Evolutionary conservation across 2,888 invertebrate species (phyloP).

Genomic region (Ditula angustiorana): DNA sequence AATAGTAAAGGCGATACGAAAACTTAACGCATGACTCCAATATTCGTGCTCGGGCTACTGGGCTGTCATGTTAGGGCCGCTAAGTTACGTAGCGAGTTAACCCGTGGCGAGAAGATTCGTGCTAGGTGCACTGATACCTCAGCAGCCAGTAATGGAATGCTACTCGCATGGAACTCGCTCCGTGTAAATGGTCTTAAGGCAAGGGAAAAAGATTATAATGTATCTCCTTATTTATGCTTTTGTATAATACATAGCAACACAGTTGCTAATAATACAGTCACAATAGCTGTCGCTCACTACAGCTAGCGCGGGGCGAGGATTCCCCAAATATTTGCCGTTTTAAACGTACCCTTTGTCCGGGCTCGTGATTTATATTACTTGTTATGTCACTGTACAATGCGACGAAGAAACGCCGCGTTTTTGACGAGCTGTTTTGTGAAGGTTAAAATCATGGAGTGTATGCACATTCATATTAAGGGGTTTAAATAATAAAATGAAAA

Average conservation of each 20-base stretch:
- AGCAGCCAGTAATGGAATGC: no score
- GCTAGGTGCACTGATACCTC: no score
- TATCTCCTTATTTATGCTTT: not conserved
- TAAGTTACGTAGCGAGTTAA: no score
- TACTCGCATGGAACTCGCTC: no score
- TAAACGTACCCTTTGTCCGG: slow-evolving; percentile 36
- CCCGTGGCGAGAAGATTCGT: no score
- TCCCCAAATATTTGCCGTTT: slow-evolving; percentile 38
- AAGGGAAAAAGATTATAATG: no score
- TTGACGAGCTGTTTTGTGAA: not conserved
- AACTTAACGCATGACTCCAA: no score
- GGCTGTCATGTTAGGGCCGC: no score
- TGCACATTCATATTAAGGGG: no score
- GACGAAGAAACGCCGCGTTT: slow-evolving; percentile 10
- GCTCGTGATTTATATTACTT: slow-evolving; percentile 40
- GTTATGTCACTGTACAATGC: slow-evolving; percentile 23
- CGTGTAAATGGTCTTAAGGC: no score
- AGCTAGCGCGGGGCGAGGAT: slow-evolving; percentile 12
- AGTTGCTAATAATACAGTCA: slow-evolving; percentile 19
- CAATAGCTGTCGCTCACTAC: slow-evolving; percentile 15
- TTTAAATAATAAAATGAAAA: not conserved
- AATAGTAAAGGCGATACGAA: no score
- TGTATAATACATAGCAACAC: slow-evolving; percentile 2
- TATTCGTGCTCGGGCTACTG: no score
- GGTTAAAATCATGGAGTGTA: not conserved